Conservation (phyloP, 92 coral and sea anemone species). For the Porites rus region DNA sequence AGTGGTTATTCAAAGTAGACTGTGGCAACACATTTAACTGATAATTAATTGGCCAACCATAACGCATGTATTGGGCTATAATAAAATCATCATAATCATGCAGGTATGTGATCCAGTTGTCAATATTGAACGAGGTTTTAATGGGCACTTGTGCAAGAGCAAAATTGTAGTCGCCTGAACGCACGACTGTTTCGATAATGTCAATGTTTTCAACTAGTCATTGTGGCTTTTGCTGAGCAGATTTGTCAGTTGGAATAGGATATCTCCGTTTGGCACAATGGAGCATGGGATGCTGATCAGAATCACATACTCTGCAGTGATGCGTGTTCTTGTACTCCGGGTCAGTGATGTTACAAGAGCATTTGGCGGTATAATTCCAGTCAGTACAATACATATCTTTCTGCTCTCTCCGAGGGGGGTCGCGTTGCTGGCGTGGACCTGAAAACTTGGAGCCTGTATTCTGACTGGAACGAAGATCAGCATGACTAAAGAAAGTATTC, state of each 20-base stretch:
- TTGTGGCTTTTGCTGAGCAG: neutral
- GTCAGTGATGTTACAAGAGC: slow-evolving; percentile 33
- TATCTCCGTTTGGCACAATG: slow-evolving; percentile 37
- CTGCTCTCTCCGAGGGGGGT: neutral
- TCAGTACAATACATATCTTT: slow-evolving; percentile 46
- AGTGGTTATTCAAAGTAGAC: slow-evolving; percentile 41
- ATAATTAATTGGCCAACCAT: slow-evolving; percentile 56
- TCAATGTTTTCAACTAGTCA: neutral
- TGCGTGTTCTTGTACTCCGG: slow-evolving; percentile 38
- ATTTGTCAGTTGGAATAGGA: slow-evolving; percentile 25
- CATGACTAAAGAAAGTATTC: slow-evolving; percentile 18
- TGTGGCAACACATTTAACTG: neutral
- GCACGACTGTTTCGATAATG: slow-evolving; percentile 13
- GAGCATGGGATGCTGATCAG: slow-evolving; percentile 41
- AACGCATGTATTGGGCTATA: slow-evolving; percentile 41
- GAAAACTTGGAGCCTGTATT: neutral
- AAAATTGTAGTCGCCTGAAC: slow-evolving; percentile 13
- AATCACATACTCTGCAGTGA: slow-evolving; percentile 54
- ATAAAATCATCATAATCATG: slow-evolving; percentile 40
- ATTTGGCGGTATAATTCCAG: slow-evolving; percentile 54
- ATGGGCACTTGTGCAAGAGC: slow-evolving; percentile 28
- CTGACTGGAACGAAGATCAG: slow-evolving; percentile 13
- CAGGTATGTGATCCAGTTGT: slow-evolving; percentile 35
- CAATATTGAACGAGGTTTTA: neutral
- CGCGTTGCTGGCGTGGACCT: slow-evolving; percentile 1